A percentile compares a stretch with the other conserved stretches of the same genome.
These are phyloP conservation scores for Otolemur crassicaudatus DNA, from an alignment of 2,797 vertebrate genomes.

Conservation along the genomic window DNA sequence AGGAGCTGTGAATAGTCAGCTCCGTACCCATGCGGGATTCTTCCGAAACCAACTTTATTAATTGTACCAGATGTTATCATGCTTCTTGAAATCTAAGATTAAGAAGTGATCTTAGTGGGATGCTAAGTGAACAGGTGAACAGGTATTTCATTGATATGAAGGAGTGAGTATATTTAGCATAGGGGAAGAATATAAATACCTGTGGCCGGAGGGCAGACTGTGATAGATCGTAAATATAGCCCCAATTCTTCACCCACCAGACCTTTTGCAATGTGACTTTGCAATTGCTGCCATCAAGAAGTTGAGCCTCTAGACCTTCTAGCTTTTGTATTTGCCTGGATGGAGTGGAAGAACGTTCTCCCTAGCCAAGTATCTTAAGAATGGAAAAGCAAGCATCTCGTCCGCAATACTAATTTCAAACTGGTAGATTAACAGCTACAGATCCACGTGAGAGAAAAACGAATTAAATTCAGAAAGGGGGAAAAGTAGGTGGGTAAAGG, in stretches of 20 bases:
- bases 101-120: conserved; percentile 26
- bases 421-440: too few relatives aligned
- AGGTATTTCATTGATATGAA: conserved; percentile 44
- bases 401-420: too few relatives aligned
- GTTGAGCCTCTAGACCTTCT: not conserved
- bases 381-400: too few relatives aligned
- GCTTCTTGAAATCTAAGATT: conserved; percentile 55
- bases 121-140: conserved; percentile 34
- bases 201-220: not conserved
- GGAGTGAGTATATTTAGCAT: not conserved
- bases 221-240: not conserved
- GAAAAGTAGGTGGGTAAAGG: too few relatives aligned
- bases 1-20: conserved; percentile 33
- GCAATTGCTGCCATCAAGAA: not conserved
- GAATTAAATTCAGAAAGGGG: too few relatives aligned
- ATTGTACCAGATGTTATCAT: conserved; percentile 68
- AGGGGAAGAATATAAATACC: not conserved
- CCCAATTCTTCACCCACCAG: not conserved
- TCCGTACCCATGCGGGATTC: conserved; percentile 35
- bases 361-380: too few relatives aligned
- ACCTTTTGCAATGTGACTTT: not conserved
- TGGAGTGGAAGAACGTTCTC: too few relatives aligned
- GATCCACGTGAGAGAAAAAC: too few relatives aligned
- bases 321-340: too few relatives aligned
- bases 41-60: conserved; percentile 64